Evolutionary conservation across 2,888 invertebrate genomes (phyloP), one percentile per base, ranked within the genome.

Genomic region (Colletes collaris): DNA sequence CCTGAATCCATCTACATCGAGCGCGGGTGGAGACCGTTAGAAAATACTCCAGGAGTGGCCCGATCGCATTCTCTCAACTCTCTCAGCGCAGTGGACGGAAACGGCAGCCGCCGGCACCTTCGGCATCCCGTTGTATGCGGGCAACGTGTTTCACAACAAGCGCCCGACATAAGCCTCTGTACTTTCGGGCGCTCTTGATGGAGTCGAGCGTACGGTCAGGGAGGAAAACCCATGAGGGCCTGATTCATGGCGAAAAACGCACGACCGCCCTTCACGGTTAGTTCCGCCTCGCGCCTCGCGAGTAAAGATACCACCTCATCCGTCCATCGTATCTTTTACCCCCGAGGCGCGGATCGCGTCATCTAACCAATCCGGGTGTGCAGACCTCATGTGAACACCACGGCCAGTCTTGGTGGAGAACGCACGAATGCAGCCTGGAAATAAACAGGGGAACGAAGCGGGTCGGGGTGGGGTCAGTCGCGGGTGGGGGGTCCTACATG

Each of bases 271-370:
- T 35, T 64, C 37, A 35, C 35, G 46, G 53, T n/a, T 7, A 67
- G 64, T 13, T 64, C 64, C n/a, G 64, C 52, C 13, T 64, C 52
- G n/a, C 16, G 52, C 37, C 16, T 10, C 13, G 52, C 64, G 37
- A 52, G 64, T 13, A 64, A 40, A 52, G 64, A 52, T 50, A 53
- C 37, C 40, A 40, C 52, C 64, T 64, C 53, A 8, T 37, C 37
- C 5, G 52, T 53, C 64, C 64, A 40, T 2, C 64, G 37, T 10
- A 40, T 37, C n/a, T n/a, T 65, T 65, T 0, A 65, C 64, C 4
- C 40, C 7, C 4, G 2, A 10, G 2, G 10, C 13, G 4, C 44
- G 52, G 40, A 16, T 6, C 0, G 0, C 6, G 16, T 53, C 50
- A 10, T 65, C 64, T 11, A 37, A 7, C 40, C 53, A 65, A 37